These are phyloP conservation scores for Sphenopsis melanotis DNA, from an alignment of 2,797 vertebrate species.

Conservation along the genomic window DNA sequence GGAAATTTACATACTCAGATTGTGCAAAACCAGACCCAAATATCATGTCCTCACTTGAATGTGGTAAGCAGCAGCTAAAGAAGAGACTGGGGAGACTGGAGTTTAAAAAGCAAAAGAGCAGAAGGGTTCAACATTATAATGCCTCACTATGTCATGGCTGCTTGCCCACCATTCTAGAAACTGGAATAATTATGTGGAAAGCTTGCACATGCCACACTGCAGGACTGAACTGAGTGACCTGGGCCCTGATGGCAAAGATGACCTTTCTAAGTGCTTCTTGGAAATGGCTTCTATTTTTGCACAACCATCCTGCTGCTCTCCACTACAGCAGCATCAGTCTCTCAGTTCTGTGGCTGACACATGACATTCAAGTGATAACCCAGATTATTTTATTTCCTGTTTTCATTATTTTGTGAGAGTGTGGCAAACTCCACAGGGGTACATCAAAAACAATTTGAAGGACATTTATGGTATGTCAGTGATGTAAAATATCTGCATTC, in stretches of 20 bases:
- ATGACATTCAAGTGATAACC: background rate
- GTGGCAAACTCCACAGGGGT: background rate
- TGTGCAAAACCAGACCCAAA: background rate
- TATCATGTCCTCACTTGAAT: background rate
- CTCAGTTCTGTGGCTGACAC: background rate
- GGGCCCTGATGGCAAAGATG: background rate
- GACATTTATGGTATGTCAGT: background rate
- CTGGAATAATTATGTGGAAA: background rate
- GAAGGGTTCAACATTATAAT: background rate
- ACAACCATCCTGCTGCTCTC: background rate
- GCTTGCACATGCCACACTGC: background rate
- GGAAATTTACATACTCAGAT: background rate
- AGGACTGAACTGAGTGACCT: background rate
- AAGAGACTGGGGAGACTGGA: background rate
- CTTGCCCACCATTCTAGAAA: background rate
- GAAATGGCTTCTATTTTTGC: background rate
- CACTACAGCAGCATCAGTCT: background rate
- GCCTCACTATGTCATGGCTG: rapidly evolving
- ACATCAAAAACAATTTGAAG: background rate
- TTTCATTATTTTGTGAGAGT: background rate
- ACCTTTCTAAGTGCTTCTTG: background rate
- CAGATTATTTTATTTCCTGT: background rate
- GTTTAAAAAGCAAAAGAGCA: background rate
- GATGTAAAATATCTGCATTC: background rate
- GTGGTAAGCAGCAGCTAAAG: background rate